phyloP scores from a whole-genome alignment of 2,888 invertebrate species.

The Netelia virgata region DNA sequence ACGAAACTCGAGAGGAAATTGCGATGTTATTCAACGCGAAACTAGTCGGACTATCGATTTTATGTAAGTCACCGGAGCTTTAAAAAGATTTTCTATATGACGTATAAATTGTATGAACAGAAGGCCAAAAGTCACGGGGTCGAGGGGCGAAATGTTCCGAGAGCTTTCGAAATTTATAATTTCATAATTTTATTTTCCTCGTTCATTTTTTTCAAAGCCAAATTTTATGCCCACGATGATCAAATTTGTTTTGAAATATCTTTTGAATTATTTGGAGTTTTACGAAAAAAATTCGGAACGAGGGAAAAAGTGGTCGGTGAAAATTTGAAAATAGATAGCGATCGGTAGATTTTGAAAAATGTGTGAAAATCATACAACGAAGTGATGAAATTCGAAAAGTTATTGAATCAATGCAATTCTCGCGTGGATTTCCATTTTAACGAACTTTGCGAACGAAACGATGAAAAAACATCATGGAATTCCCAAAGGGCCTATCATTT shows the following conservation, averaged over 20 bases:
- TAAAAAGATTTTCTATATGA: background rate
- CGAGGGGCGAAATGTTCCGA: background rate
- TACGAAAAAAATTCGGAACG: background rate
- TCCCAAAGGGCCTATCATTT: no score
- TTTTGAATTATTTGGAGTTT: background rate
- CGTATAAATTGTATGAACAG: background rate
- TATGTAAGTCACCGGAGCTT: background rate
- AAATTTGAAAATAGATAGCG: no score
- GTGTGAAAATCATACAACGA: no score
- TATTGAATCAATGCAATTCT: no score
- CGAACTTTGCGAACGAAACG: background rate
- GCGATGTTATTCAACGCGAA: constrained; percentile 1
- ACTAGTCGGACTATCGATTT: background rate
- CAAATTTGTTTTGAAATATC: background rate
- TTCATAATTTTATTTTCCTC: no score
- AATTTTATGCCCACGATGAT: background rate
- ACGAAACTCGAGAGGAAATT: constrained; percentile 31
- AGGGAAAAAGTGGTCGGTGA: no score
- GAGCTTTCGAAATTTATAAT: background rate
- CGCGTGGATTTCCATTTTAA: no score
- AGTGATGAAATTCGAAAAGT: no score
- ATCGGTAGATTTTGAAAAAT: no score
- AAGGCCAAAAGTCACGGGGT: background rate
- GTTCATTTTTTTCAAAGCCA: background rate
- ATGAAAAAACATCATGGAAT: background rate